Base-by-base conservation (phyloP, 1,140 invertebrate genomes). In the Druon quercuslanigerum region DNA sequence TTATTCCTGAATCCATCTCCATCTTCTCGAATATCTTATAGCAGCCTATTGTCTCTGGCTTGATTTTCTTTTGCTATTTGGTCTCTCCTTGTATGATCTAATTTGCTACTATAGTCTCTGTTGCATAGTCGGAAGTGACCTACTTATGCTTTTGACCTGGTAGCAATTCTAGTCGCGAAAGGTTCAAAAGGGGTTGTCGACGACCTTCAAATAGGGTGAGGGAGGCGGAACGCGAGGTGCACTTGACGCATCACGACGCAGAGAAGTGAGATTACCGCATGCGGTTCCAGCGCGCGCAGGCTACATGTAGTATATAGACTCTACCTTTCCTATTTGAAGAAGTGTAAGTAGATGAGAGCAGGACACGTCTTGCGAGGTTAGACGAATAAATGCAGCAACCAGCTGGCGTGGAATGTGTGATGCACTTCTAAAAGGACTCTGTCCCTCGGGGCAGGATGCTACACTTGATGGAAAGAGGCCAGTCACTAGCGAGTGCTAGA, bases 281-380 rank as follows among this genome's bases (percentile, higher is more conserved):
- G 87, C 88, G 86, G 87, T 87, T 81, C 79, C 85, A 87, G 84
- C 86, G 86, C 86, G 85, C 87, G 83, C 86, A 87, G 84, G 83
- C 86, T 87, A 79, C 25, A 33, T 33, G 25, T 33, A 33, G 25
- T 33, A 33, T 33, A 33, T 4, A 33, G 25, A 33, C 3, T 33
- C 25, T 82, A 81, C 66, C 77, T 77, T 75, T 76, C 14, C n/a
- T 33, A 51, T 60, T 57, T 57, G 71, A 70, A 77, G 57, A 46
- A 46, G 40, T 8, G 11, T 46, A 46, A 5, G 25, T 46, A 46
- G 56, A 76, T 60, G 54, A 57, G 16, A 19, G 70, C 60, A 57
- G 51, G 11, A 33, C 16, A 57, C 7, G 25, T 40, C 14, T 40
- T 25, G 19, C 25, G 54, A 19, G 7, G 4, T 11, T 46, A 46